phyloP scores from a whole-genome alignment of 2,888 invertebrate species.

The Perizoma affinitatum region DNA sequence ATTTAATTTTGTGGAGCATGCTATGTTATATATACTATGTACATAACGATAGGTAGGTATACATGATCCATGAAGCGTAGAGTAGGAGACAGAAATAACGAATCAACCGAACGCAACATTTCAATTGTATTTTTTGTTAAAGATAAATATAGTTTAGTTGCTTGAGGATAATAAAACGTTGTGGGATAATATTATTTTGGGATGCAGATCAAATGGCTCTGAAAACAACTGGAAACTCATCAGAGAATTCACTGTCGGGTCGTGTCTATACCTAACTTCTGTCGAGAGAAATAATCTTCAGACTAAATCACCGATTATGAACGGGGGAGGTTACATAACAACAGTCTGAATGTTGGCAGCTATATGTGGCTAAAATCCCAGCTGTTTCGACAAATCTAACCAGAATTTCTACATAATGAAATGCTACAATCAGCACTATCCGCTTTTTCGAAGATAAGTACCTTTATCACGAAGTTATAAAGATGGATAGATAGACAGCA shows the following conservation, averaged over 20 bases:
- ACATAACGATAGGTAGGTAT: neutral
- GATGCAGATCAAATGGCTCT: slow-evolving; percentile 28
- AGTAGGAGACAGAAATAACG: slow-evolving; percentile 24
- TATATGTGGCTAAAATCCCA: too few relatives aligned
- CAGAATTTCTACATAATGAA: too few relatives aligned
- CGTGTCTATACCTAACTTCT: neutral
- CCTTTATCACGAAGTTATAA: too few relatives aligned
- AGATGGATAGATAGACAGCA: too few relatives aligned
- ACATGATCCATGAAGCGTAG: neutral
- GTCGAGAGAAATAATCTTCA: slow-evolving; percentile 2
- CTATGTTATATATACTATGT: neutral
- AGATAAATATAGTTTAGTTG: slow-evolving; percentile 30
- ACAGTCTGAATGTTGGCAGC: too few relatives aligned
- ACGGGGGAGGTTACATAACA: too few relatives aligned
- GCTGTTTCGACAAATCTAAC: too few relatives aligned
- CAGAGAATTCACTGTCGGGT: slow-evolving; percentile 7
- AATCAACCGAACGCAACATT: slow-evolving; percentile 26
- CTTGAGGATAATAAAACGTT: slow-evolving; percentile 28
- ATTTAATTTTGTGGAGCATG: slow-evolving; percentile 19
- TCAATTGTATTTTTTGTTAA: slow-evolving; percentile 36
- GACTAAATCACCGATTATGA: too few relatives aligned
- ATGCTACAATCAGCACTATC: too few relatives aligned
- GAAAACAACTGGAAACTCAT: slow-evolving; percentile 24
- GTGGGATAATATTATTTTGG: slow-evolving; percentile 30
- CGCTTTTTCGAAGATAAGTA: too few relatives aligned